A percentile compares a stretch with the other conserved stretches of the same genome.
Evolutionary conservation across 2,888 invertebrate genomes (phyloP).

Genomic region (Brenthis daphne): DNA sequence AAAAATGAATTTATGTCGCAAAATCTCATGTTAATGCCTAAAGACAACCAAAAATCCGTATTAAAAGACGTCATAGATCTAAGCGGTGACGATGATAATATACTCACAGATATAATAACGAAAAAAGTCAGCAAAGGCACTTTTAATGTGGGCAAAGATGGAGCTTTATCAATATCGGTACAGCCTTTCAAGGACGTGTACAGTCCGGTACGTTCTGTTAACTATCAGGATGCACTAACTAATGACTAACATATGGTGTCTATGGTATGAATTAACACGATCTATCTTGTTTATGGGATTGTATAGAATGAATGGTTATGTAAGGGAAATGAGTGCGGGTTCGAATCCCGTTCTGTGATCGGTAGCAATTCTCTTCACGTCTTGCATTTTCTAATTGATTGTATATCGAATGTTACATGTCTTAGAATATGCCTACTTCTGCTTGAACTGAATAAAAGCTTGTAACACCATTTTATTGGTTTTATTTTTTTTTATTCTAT

Average conservation of each 20-base stretch:
- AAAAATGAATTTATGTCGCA: conserved; percentile 78
- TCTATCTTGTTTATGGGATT: conserved; percentile 9
- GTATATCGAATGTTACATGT: not conserved
- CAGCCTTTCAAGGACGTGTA: conserved; percentile 61
- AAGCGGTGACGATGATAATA: conserved; percentile 63
- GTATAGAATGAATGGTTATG: not conserved
- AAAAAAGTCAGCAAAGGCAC: conserved; percentile 68
- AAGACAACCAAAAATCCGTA: conserved; percentile 60
- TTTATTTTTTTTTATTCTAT: conserved; percentile 16
- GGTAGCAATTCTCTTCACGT: not conserved
- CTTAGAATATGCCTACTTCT: not conserved
- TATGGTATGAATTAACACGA: conserved; percentile 30
- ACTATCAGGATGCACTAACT: conserved; percentile 40
- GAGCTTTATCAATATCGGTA: conserved; percentile 72
- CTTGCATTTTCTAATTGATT: not conserved
- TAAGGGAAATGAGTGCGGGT: not conserved
- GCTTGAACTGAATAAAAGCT: conserved; percentile 12
- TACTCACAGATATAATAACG: conserved; percentile 61
- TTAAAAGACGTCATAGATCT: conserved; percentile 70
- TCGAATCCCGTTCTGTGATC: not conserved
- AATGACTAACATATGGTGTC: conserved; percentile 41
- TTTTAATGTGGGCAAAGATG: conserved; percentile 70
- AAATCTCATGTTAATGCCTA: conserved; percentile 73
- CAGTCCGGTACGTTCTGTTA: conserved; percentile 64
- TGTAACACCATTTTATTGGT: conserved; percentile 1